Base-by-base conservation (phyloP, 2,888 invertebrate species). In the Epirrhoe alternata region DNA sequence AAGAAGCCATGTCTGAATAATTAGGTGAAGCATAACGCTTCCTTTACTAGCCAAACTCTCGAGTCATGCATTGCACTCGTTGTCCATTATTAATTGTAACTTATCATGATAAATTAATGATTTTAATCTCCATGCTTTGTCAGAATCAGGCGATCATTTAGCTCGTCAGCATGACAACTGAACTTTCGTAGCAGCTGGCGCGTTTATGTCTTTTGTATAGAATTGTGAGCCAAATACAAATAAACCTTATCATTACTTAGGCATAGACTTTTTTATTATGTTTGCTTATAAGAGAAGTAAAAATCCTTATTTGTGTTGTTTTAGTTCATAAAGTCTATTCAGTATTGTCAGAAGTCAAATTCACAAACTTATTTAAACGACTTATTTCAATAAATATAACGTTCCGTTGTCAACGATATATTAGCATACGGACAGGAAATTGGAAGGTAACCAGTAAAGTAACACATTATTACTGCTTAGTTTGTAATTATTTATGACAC, bases 401-500 rank as follows among this genome's bases (percentile, higher is more conserved):
- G 16, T 47, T 14, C 16, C 3, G 45, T 16, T 47, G 51, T 51
- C 30, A 30, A 35, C 14, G 35, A 16, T 35, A 16, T 35, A 33
- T 66, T 66, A 42, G 31, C 56, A 66, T 61, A 50, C 59, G 30
- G 24, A 56, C 63, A 67, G 60, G 60, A 64, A 64, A 58, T 59
- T 58, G 65, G 65, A 70, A 71, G 60, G 61, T 70, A 59, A 45
- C 30, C 38, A 12, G 65, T 64, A 70, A 71, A 62, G 59, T 70
- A 59, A 45, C 30, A 38, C 14, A 50, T 38, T 47, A 70, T 56
- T 56, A 58, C 58, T 55, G 60, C 55, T 68, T 68, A 70, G 66
- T 63, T 50, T n/a, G 64, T 68, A 65, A 68, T 70, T 67, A 72
- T 72, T 68, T 74, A 72, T 79, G 74, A 77, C 76, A 74, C 69